Base-by-base conservation (phyloP, 2,113 vertebrate species). In the Triplophysa rosa region DNA sequence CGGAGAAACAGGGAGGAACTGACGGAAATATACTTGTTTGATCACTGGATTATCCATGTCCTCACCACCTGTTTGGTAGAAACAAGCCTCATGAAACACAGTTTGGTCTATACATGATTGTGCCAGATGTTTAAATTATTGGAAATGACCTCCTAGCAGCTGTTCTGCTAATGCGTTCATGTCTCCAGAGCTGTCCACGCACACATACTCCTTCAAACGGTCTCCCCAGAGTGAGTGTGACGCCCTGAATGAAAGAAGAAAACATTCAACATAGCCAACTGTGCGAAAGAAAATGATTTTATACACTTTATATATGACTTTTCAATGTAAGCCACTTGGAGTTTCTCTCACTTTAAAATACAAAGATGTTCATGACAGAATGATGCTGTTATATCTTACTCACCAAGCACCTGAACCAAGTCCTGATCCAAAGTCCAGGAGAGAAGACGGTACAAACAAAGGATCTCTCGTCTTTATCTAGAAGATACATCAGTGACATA, bases 401-500 rank as follows among this genome's bases (percentile, higher is more conserved):
- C 16, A 97, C 96, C 95, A 97, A 65, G 86, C 89, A 4, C 93
- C 94, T 14, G 94, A 91, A 81, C 95, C 94, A 21, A 94, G 86
- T 16, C 96, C 96, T 0, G 94, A 96, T 56, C 96, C 95, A 71
- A 96, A 97, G 84, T 97, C 96, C 91, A 97, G 85, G 19, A 97
- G 85, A 8, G 95, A 91, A 58, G 87, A 85, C 10, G 96, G 95
- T 8, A 88, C 84, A 79, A 97, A 97, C 0, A 90, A 87, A 0
- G 90, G 83, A 73, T 93, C 89, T 80, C 90, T 89, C 85, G 91
- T 90, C 86, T 85, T 92, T 76, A 97, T 96, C 96, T 97, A 85
- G 71, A 82, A 75, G 29, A 2, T 16, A 26, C n/a, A 47, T 17
- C 10, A 74, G 9, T 17, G 5, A 76, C 10, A 76, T 8, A 52